A percentile compares a stretch with the other conserved stretches of the same genome.
Conservation (phyloP, 2,113 vertebrate species). For the Bos indicus region DNA sequence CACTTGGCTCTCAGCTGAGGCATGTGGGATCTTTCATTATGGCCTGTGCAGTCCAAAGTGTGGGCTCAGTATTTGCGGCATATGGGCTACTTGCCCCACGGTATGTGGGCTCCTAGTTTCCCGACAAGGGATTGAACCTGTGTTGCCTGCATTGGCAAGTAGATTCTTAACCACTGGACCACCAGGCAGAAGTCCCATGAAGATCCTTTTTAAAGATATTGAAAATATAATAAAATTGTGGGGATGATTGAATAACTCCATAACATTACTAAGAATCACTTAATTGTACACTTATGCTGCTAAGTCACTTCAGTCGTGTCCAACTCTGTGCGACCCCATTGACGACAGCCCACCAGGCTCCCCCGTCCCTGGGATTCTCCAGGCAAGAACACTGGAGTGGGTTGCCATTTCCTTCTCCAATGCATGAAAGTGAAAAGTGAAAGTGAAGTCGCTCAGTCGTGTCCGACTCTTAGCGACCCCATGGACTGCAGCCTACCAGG, state of each 20-base stretch:
- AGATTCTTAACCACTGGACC: not conserved
- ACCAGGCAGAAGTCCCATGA: not conserved
- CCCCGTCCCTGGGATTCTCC: too few relatives aligned
- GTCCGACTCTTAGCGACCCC: too few relatives aligned
- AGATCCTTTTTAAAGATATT: not conserved
- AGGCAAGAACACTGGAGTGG: too few relatives aligned
- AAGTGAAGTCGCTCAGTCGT: too few relatives aligned
- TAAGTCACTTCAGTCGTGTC: too few relatives aligned
- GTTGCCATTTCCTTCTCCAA: too few relatives aligned
- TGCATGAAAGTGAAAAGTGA: too few relatives aligned
- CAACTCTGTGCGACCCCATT: too few relatives aligned
- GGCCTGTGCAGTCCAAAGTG: not conserved
- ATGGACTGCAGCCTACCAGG: too few relatives aligned
- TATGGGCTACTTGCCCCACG: not conserved
- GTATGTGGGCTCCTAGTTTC: not conserved
- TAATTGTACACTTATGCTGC: not conserved
- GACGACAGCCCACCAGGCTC: too few relatives aligned
- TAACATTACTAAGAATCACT: not conserved
- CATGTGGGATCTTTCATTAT: not conserved
- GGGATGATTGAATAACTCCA: not conserved
- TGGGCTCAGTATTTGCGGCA: not conserved
- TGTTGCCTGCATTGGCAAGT: not conserved
- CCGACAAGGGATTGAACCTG: not conserved
- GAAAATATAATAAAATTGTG: not conserved
- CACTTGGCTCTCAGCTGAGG: not conserved